phyloP scores from a whole-genome alignment of 2,797 vertebrate species.

The Peromyscus eremicus region DNA sequence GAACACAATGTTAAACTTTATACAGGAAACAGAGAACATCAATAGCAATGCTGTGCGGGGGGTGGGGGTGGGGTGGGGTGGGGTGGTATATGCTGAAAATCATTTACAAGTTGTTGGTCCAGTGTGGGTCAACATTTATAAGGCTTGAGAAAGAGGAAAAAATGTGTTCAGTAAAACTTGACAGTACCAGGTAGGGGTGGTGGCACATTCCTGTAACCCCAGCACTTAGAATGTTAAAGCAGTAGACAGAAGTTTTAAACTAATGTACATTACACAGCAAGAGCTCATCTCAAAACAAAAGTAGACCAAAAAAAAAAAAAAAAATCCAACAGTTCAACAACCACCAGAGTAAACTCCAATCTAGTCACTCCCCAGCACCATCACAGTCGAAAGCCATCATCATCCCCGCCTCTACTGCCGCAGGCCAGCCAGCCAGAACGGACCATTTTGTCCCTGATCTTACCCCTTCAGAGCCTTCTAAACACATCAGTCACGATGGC shows the following conservation, averaged over 20 bases:
- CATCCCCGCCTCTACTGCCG: not conserved
- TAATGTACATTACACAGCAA: not conserved
- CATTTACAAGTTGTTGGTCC: not conserved
- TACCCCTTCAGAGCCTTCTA: not conserved
- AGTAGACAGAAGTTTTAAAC: not conserved
- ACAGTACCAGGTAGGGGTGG: not conserved
- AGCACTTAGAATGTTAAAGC: not conserved
- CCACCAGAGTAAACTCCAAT: conserved; percentile 9
- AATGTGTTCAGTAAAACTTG: conserved; percentile 22
- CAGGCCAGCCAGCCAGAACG: not conserved
- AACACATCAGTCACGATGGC: not conserved
- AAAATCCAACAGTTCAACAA: conserved; percentile 1
- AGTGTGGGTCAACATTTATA: not conserved
- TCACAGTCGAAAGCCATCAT: not conserved
- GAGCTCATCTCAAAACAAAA: not conserved
- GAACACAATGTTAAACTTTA: conserved; percentile 33
- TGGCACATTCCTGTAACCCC: not conserved
- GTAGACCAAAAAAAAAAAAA: not conserved
- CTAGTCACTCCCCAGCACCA: not conserved
- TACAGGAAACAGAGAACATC: not conserved
- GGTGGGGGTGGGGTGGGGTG: too few species aligned
- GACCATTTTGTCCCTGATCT: not conserved
- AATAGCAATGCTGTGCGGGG: not conserved
- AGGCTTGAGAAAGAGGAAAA: conserved; percentile 35
- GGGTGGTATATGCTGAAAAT: conserved; percentile 58